Conservation (phyloP, 2,888 invertebrate genomes). For the Cheilosia urbana region DNA sequence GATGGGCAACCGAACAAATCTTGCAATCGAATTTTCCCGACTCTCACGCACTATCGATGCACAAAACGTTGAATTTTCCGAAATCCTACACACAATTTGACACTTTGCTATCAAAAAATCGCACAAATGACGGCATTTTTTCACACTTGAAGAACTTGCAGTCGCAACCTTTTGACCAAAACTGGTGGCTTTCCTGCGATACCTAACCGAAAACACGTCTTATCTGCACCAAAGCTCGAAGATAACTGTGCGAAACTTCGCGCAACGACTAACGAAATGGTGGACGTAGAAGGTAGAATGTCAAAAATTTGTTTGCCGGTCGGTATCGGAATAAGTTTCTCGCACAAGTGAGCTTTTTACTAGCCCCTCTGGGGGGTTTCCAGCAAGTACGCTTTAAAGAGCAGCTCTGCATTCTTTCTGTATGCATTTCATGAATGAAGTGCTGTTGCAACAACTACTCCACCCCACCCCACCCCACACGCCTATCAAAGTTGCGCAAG, state of each 20-base stretch:
- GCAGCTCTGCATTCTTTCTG: constrained; percentile 15
- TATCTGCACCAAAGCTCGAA: constrained; percentile 54
- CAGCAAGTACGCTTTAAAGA: constrained; percentile 1
- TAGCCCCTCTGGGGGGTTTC: constrained; percentile 3
- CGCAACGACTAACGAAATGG: constrained; percentile 26
- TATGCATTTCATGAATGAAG: constrained; percentile 70
- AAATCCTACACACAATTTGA: neutral
- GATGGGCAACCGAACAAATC: constrained; percentile 50
- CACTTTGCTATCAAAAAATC: constrained; percentile 11
- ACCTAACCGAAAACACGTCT: constrained; percentile 41
- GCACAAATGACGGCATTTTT: constrained; percentile 5
- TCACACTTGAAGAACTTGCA: constrained; percentile 6
- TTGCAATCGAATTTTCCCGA: constrained; percentile 49
- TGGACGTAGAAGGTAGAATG: constrained; percentile 11
- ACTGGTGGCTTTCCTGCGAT: neutral
- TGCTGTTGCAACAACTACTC: constrained; percentile 57
- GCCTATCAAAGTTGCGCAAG: constrained; percentile 30
- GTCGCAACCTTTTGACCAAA: constrained; percentile 14
- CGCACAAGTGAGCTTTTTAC: constrained; percentile 36
- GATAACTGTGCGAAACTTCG: constrained; percentile 68
- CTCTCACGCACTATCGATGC: neutral
- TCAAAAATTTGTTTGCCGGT: constrained; percentile 14
- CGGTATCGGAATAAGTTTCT: constrained; percentile 32
- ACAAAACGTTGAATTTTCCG: constrained; percentile 1
- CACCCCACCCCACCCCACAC: neutral